These are phyloP conservation scores for Vespertilio murinus DNA, from an alignment of 2,797 vertebrate species.

Conservation along the genomic window DNA sequence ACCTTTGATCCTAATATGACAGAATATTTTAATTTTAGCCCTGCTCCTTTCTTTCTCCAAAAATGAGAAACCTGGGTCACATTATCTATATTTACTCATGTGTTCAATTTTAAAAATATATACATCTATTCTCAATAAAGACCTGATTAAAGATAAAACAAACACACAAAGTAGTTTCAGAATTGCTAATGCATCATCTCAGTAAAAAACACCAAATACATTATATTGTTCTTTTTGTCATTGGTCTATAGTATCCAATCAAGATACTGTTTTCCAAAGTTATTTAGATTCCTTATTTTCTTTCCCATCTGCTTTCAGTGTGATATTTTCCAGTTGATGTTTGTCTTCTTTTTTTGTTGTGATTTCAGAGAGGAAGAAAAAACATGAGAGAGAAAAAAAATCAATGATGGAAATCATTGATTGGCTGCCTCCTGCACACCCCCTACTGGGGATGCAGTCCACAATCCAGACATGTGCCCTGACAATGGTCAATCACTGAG, in stretches of 20 bases:
- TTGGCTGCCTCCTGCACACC: too few relatives aligned
- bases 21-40: slow-evolving; percentile 7
- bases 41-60: not conserved
- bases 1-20: not conserved
- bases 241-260: not conserved
- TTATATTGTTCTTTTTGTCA: not conserved
- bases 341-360: not conserved
- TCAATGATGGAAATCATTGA: too few relatives aligned
- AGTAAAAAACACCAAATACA: not conserved
- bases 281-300: not conserved
- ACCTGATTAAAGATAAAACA: not conserved
- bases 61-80: not conserved
- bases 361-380: too few relatives aligned
- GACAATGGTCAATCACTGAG: too few relatives aligned
- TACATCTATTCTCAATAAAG: not conserved
- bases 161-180: not conserved
- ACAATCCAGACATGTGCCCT: too few relatives aligned
- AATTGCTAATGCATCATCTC: not conserved
- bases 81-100: not conserved
- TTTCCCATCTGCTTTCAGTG: not conserved
- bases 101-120: not conserved
- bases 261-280: slow-evolving; percentile 3
- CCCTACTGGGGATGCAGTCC: too few relatives aligned
- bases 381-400: too few relatives aligned
- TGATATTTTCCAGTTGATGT: not conserved